Evolutionary conservation across 2,113 vertebrate genomes (phyloP), one percentile per base, ranked within the genome.

Genomic region (Aptenodytes forsteri): DNA sequence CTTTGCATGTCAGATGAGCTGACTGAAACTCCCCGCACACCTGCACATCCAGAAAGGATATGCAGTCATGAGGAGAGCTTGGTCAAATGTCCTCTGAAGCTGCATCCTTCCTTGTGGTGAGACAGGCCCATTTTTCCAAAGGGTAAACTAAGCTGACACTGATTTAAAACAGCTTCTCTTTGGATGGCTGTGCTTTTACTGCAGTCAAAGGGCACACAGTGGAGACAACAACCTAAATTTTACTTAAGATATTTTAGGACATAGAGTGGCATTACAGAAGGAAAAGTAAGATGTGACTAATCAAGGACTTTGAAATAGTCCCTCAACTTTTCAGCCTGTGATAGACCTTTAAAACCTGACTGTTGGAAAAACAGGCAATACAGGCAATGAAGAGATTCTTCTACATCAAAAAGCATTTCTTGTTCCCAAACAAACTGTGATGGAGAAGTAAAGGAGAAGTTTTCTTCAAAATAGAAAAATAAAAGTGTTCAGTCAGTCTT

Each of bases 61-160:
- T 23, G 7, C 7, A 84, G 30, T 64, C 61, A 56, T 11, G 15
- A 85, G 49, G 8, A 55, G 9, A 73, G 16, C 8, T 69, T 40
- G 7, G 11, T 58, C 44, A 87, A 38, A 1, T 25, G 8, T 49
- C 10, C 13, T 59, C 32, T 58, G 44, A 67, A 12, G 10, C 10
- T 55, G 13, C 0, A 0, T 54, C 16, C 18, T 76, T 76, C 21
- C 16, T 23, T 5, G 1, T 66, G 16, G 8, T 50, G 11, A 29
- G 21, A 55, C 13, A 83, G 22, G 4, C 11, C 19, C 21, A 46
- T 75, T 44, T 59, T 25, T 58, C 38, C 30, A 67, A 65, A 66
- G 52, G 20, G 23, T 79, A 83, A 76, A 34, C 25, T 50, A 21
- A 50, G 22, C 15, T 59, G 59, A 42, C 4, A 9, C 11, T 26